These are phyloP conservation scores for Choloepus didactylus DNA, from an alignment of 2,797 vertebrate genomes.

Conservation along the genomic window DNA sequence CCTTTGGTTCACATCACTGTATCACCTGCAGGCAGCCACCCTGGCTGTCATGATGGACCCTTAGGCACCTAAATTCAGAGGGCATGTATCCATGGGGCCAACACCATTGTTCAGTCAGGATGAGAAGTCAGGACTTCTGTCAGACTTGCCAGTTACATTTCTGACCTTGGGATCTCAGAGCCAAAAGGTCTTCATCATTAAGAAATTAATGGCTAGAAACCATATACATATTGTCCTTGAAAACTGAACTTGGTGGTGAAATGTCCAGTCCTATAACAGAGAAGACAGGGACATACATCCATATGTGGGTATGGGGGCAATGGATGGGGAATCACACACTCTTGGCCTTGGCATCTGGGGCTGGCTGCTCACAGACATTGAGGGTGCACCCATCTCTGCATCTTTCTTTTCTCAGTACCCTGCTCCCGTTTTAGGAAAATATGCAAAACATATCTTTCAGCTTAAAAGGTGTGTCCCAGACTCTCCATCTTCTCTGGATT, in stretches of 20 bases:
- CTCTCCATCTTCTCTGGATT: constrained; percentile 3
- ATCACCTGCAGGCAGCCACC: too few species aligned
- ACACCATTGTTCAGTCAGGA: too few species aligned
- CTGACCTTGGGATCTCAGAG: background rate
- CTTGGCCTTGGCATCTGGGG: too few species aligned
- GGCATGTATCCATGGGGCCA: too few species aligned
- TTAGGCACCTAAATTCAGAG: too few species aligned
- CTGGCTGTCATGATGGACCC: too few species aligned
- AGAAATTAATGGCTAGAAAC: constrained; percentile 1
- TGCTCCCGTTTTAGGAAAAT: constrained; percentile 29
- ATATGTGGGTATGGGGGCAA: too few species aligned
- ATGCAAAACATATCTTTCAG: background rate
- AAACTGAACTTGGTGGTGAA: background rate
- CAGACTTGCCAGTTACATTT: background rate
- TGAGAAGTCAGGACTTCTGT: background rate
- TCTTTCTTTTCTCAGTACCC: background rate
- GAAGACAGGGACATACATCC: rapidly evolving
- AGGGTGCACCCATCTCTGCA: too few species aligned
- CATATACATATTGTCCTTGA: background rate
- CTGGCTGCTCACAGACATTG: too few species aligned
- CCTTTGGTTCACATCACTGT: too few species aligned
- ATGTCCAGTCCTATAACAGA: background rate
- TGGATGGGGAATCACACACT: too few species aligned
- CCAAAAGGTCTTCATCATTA: background rate
- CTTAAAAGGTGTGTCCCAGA: background rate